These are phyloP conservation scores for Apteryx owenii DNA, from an alignment of 2,113 vertebrate genomes.

Conservation along the genomic window DNA sequence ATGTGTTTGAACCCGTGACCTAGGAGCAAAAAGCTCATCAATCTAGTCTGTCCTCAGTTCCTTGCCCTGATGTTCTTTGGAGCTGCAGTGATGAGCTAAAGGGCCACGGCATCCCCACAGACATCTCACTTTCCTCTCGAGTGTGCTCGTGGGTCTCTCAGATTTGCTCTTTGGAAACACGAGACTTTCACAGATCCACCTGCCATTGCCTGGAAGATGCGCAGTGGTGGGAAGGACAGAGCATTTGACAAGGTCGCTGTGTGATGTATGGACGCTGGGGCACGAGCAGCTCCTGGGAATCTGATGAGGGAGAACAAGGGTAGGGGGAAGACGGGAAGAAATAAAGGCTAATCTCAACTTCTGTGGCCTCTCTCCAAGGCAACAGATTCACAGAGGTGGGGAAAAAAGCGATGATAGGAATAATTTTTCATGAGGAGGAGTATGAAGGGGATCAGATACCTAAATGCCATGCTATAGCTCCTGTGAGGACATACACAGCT, in stretches of 20 bases:
- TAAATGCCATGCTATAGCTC: neutral
- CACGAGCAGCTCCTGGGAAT: accelerated
- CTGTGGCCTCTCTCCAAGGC: neutral
- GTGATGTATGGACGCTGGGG: accelerated
- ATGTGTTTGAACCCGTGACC: neutral
- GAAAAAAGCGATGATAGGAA: neutral
- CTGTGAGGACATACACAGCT: neutral
- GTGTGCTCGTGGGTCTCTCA: neutral
- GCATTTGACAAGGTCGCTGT: accelerated
- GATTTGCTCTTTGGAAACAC: neutral
- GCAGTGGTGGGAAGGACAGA: neutral
- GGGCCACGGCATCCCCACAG: neutral
- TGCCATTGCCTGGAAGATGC: accelerated
- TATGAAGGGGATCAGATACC: neutral
- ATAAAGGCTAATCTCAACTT: neutral
- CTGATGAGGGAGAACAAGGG: neutral
- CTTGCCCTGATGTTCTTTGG: neutral
- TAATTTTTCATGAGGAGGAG: neutral
- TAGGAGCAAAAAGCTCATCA: neutral
- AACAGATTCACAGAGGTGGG: neutral
- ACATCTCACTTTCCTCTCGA: accelerated
- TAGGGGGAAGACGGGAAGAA: neutral
- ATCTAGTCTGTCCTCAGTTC: neutral
- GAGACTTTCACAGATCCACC: neutral
- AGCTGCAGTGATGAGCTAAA: neutral